phyloP scores from a whole-genome alignment of 2,888 invertebrate species.

The Leucophora obtusa region DNA sequence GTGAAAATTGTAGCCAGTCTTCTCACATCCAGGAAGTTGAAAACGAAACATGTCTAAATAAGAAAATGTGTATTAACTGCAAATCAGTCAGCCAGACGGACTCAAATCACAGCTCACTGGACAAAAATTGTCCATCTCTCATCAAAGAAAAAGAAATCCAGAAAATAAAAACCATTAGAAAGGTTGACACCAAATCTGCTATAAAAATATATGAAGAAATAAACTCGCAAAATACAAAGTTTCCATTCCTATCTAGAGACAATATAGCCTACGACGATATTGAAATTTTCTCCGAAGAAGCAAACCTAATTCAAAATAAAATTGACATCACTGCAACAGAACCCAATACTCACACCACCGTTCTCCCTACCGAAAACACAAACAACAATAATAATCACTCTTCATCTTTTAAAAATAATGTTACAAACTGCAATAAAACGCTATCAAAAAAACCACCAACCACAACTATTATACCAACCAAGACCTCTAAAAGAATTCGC shows the following conservation, averaged over 20 bases:
- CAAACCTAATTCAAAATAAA: background rate
- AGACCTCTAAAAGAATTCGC: too few species aligned
- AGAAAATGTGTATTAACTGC: conserved; percentile 24
- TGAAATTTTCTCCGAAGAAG: background rate
- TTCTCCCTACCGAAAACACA: background rate
- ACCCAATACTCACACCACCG: background rate
- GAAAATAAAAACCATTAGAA: conserved; percentile 13
- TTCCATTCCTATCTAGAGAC: background rate
- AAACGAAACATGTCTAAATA: background rate
- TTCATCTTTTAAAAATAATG: too few species aligned
- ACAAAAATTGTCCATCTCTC: conserved; percentile 24
- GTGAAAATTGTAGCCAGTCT: conserved; percentile 2
- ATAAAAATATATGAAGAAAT: background rate
- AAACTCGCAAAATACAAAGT: background rate
- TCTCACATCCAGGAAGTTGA: conserved; percentile 13
- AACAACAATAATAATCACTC: background rate
- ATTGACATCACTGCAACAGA: too few species aligned
- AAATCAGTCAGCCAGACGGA: conserved; percentile 23
- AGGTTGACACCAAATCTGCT: conserved; percentile 20
- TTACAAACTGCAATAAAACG: too few species aligned
- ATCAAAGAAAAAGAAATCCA: conserved; percentile 27
- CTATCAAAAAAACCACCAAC: too few species aligned
- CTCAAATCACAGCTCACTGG: too few species aligned
- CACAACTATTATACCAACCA: too few species aligned
- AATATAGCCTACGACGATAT: background rate